phyloP scores from a whole-genome alignment of 2,797 vertebrate species.

The Acanthurus lineatus region DNA sequence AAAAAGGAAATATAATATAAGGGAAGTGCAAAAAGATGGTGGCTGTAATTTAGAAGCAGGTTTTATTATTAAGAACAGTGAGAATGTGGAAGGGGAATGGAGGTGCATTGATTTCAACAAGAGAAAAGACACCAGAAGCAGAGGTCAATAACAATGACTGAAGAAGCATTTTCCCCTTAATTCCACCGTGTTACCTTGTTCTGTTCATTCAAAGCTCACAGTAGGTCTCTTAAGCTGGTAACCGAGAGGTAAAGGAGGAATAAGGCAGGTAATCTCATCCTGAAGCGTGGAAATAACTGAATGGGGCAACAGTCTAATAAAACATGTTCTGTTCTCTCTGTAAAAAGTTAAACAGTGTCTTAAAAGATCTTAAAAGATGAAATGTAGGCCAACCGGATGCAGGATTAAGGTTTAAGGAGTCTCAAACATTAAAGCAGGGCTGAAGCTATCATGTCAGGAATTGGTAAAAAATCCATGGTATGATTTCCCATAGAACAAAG shows the following conservation, averaged over 20 bases:
- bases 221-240: slow-evolving; percentile 41
- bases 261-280: neutral
- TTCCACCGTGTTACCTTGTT: slow-evolving; percentile 3
- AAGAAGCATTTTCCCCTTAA: slow-evolving; percentile 38
- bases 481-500: neutral
- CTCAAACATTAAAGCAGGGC: neutral
- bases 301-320: neutral
- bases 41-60: slow-evolving; percentile 70
- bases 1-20: slow-evolving; percentile 73
- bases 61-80: slow-evolving; percentile 51
- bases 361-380: neutral
- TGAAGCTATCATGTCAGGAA: neutral
- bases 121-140: slow-evolving; percentile 26
- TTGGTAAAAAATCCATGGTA: no score
- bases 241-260: neutral
- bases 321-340: neutral
- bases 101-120: slow-evolving; percentile 50
- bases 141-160: slow-evolving; percentile 53
- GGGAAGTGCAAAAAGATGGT: slow-evolving; percentile 56
- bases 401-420: neutral
- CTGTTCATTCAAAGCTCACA: slow-evolving; percentile 28
- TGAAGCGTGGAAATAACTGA: neutral
- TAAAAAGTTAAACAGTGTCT: neutral
- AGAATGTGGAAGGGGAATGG: neutral
- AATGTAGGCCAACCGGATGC: neutral